Evolutionary conservation across 35 echinoderm and acorn worm genomes (phyloP), one percentile per base, ranked within the genome.

Genomic region (Apostichopus californicus): DNA sequence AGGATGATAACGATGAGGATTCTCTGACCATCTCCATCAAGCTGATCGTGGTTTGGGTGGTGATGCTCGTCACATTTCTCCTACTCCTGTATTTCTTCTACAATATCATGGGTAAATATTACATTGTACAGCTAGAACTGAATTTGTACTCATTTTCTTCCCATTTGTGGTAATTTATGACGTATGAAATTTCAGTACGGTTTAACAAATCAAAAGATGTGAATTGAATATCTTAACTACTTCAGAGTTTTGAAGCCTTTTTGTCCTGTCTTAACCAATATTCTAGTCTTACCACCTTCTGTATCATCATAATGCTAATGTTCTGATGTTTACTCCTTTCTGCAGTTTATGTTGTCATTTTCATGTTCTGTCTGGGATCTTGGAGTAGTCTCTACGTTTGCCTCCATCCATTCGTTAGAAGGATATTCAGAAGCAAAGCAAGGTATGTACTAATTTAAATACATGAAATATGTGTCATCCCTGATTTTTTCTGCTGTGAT

Each of bases 291-390:
- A 2, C 28, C 28, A 34, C 28, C 28, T 34, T 34, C 28, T 34
- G 28, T 34, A 34, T 34, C 28, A 34, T 34, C 77, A 78, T 1
- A 78, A 78, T 78, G 7, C 6, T 17, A 46, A 24, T 2, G 8
- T 78, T 78, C 7, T 21, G 7, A 46, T 46, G n/a, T 21, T 46
- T 24, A 17, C 15, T 24, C 15, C 63, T 89, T 63, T 8, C 26
- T 34, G n/a, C 86, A 89, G 86, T 89, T 20, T 89, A 73, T 63
- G 57, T 89, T 25, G 86, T 89, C 11, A 89, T 89, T 46, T 70
- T 89, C 61, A 52, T 89, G 86, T 89, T 89, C 24, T 89, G 86
- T 75, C 60, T 89, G 6, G 86, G 86, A 52, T 60, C 86, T 18
- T 89, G 86, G 86, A 34, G 17, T 11, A 63, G 63, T 26, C 68